Percentiles rank a stretch among this genome's conserved stretches.
Evolutionary conservation across 2,797 vertebrate species (phyloP).

Genomic region (Agapornis canus): DNA sequence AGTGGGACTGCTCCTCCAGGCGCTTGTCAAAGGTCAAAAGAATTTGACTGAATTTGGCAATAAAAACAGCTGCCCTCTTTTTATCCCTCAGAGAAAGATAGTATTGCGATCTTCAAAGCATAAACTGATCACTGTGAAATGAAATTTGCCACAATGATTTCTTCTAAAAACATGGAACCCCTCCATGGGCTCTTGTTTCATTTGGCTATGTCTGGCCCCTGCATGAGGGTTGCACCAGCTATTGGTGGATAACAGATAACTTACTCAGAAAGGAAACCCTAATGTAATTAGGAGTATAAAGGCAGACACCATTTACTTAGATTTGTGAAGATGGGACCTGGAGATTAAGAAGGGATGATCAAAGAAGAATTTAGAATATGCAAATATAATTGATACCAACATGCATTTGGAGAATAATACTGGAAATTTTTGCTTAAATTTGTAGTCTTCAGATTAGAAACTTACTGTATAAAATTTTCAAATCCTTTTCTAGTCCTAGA

Average conservation of each 20-base stretch:
- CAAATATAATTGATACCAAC: neutral
- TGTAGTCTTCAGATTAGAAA: neutral
- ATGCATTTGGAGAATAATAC: neutral
- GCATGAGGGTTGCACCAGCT: neutral
- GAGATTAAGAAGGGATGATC: neutral
- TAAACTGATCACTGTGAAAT: neutral
- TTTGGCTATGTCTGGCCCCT: accelerated
- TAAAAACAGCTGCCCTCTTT: neutral
- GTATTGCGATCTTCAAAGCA: neutral
- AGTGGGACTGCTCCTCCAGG: neutral
- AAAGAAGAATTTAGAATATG: neutral
- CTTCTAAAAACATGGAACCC: neutral
- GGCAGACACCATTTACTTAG: neutral
- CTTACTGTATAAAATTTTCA: neutral
- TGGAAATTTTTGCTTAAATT: neutral
- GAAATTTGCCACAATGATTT: neutral
- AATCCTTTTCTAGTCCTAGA: neutral
- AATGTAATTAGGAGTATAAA: neutral
- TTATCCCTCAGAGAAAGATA: neutral
- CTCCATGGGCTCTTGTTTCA: neutral
- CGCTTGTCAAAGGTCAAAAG: neutral
- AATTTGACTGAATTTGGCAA: neutral
- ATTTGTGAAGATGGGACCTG: neutral
- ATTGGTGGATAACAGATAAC: neutral
- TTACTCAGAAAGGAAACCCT: neutral